Percentiles rank a stretch among this genome's conserved stretches.
These are phyloP conservation scores for Apamea monoglypha DNA, from an alignment of 2,888 invertebrate species.

Conservation along the genomic window DNA sequence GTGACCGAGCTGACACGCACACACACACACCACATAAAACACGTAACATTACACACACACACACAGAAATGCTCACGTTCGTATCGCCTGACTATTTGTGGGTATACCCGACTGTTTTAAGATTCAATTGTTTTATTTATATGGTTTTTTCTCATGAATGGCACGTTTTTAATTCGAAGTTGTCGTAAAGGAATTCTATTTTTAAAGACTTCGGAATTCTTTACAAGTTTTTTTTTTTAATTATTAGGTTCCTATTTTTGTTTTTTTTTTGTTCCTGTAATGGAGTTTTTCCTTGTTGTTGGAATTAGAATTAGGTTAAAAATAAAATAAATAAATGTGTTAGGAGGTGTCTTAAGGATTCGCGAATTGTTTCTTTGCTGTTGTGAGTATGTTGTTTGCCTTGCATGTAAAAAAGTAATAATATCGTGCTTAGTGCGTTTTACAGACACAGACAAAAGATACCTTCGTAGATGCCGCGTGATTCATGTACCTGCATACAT, in stretches of 20 bases:
- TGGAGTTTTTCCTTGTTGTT: neutral
- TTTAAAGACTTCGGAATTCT: neutral
- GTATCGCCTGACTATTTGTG: slow-evolving; percentile 73
- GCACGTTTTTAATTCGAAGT: slow-evolving; percentile 13
- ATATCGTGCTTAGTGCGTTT: slow-evolving; percentile 4
- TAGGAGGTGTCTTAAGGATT: slow-evolving; percentile 8
- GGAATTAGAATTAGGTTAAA: slow-evolving; percentile 1
- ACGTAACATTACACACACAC: slow-evolving; percentile 60
- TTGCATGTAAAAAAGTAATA: slow-evolving; percentile 3
- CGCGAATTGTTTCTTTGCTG: neutral
- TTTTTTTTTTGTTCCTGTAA: neutral
- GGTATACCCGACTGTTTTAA: slow-evolving; percentile 63
- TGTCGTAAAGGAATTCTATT: slow-evolving; percentile 44
- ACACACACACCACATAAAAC: slow-evolving; percentile 30
- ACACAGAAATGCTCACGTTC: slow-evolving; percentile 72
- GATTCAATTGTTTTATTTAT: slow-evolving; percentile 18
- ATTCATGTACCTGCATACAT: neutral
- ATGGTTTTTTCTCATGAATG: slow-evolving; percentile 33
- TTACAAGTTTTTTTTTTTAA: neutral
- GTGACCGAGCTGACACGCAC: slow-evolving; percentile 80
- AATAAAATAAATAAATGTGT: neutral
- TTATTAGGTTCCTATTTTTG: neutral
- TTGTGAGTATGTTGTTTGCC: neutral
- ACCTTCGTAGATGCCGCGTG: slow-evolving; percentile 9
- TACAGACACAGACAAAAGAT: neutral